Evolutionary conservation across 2,113 vertebrate species (phyloP).

Genomic region (Probosciger aterrimus): DNA sequence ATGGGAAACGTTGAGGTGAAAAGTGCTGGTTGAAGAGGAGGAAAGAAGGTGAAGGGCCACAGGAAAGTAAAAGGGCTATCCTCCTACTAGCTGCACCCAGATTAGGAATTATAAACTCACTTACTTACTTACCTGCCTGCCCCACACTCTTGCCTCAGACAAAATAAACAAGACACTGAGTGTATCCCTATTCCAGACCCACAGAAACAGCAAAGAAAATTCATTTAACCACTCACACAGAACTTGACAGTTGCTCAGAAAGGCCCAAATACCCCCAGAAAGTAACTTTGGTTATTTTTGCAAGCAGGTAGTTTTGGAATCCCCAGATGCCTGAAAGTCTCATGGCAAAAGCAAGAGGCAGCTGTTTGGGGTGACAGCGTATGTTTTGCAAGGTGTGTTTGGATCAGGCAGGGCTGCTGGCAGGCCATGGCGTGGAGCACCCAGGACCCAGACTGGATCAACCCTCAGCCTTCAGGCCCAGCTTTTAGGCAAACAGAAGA

Average conservation of each 20-base stretch:
- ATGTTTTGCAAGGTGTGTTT: not conserved
- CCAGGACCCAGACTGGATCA: not conserved
- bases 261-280: not conserved
- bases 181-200: not conserved
- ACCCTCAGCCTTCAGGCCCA: not conserved
- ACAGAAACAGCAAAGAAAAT: not conserved
- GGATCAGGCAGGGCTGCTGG: not conserved
- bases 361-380: accelerated
- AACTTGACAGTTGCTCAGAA: not conserved
- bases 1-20: not conserved
- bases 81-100: not conserved
- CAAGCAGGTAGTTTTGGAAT: not conserved
- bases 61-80: not conserved
- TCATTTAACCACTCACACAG: not conserved
- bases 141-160: accelerated
- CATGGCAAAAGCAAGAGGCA: not conserved
- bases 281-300: not conserved
- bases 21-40: not conserved
- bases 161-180: not conserved
- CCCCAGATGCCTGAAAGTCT: not conserved
- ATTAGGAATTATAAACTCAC: not conserved
- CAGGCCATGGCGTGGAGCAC: accelerated
- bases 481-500: not conserved
- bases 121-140: not conserved
- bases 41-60: not conserved